Evolutionary conservation across 2,797 vertebrate species (phyloP).

Genomic region (Betta splendens): DNA sequence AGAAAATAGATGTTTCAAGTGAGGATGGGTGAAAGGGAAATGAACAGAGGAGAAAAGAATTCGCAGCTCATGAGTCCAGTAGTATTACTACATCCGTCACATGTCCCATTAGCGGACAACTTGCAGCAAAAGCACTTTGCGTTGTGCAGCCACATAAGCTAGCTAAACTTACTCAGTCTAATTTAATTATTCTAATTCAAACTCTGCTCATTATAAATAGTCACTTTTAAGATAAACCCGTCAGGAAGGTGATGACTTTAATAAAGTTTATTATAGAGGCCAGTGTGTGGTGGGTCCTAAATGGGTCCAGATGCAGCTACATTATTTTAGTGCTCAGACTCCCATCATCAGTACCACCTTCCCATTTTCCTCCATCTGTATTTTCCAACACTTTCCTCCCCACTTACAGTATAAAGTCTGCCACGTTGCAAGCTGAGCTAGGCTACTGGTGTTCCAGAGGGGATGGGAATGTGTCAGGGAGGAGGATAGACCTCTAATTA

Average conservation of each 20-base stretch:
- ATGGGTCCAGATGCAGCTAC: too few species aligned
- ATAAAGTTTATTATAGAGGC: too few species aligned
- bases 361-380: constrained; percentile 18
- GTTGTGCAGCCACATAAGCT: too few species aligned
- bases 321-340: too few species aligned
- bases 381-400: constrained; percentile 11
- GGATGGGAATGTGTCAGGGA: constrained; percentile 60
- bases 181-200: too few species aligned
- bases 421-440: constrained; percentile 32
- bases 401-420: constrained; percentile 42
- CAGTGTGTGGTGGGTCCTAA: too few species aligned
- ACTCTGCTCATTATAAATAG: too few species aligned
- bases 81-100: neutral
- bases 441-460: constrained; percentile 48
- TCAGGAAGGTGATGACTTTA: too few species aligned
- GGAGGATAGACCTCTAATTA: constrained; percentile 76
- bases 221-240: too few species aligned
- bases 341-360: constrained; percentile 4
- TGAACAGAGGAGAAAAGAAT: neutral
- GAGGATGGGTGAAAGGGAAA: neutral
- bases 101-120: neutral
- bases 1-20: constrained; percentile 53
- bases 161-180: too few species aligned
- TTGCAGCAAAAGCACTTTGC: neutral
- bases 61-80: neutral